Evolutionary conservation across 1,140 invertebrate genomes (phyloP).

Genomic region (Hermetia illucens): DNA sequence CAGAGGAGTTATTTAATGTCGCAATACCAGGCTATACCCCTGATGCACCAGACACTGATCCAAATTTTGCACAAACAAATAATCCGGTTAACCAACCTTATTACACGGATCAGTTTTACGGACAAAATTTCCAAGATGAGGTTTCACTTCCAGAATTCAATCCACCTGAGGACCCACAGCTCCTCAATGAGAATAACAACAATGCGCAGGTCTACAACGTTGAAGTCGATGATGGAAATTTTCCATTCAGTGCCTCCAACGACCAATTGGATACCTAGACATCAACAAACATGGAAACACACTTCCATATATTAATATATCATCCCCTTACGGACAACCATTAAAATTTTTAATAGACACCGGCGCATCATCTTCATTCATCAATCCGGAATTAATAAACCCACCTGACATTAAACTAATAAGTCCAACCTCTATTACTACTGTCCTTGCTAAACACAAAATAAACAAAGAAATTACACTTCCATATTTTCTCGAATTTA

Average conservation of each 20-base stretch:
- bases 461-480: slow-evolving; percentile 2
- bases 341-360: slow-evolving; percentile 8
- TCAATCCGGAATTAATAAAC: slow-evolving; percentile 2
- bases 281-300: not conserved
- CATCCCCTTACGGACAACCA: slow-evolving; percentile 1
- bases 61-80: no score
- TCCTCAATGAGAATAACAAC: no score
- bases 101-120: no score
- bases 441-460: not conserved
- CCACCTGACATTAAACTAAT: not conserved
- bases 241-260: slow-evolving; percentile 3
- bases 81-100: no score
- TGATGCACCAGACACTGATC: no score
- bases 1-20: no score
- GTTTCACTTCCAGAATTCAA: no score
- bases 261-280: slow-evolving; percentile 6
- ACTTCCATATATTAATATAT: slow-evolving; percentile 3
- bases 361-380: slow-evolving; percentile 6
- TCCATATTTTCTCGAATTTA: slow-evolving; percentile 6
- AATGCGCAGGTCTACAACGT: no score
- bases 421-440: not conserved
- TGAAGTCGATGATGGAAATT: slow-evolving; percentile 3
- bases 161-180: no score
- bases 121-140: no score
- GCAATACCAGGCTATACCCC: no score